Conservation (phyloP, 2,113 vertebrate genomes). For the Mixornis gularis region DNA sequence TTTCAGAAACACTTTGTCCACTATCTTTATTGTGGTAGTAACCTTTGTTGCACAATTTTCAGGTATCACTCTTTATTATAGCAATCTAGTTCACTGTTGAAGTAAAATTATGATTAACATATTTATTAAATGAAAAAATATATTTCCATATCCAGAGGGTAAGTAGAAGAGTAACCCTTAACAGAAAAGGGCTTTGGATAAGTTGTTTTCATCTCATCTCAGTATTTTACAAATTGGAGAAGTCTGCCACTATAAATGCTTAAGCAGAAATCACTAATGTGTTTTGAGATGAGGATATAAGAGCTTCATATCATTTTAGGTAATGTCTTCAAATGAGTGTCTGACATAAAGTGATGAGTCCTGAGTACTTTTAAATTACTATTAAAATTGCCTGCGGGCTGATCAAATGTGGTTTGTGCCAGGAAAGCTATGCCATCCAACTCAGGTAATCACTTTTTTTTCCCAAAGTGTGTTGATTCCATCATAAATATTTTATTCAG, state of each 20-base stretch:
- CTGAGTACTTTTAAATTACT: constrained; percentile 50
- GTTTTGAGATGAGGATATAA: constrained; percentile 37
- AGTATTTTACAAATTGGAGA: constrained; percentile 12
- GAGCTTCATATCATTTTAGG: constrained; percentile 35
- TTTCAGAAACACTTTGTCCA: not conserved
- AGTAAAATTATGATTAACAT: not conserved
- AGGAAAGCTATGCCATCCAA: not conserved
- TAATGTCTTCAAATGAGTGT: constrained; percentile 48
- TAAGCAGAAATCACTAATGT: constrained; percentile 37
- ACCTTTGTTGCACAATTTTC: not conserved
- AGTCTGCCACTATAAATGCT: not conserved
- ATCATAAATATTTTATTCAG: constrained; percentile 45
- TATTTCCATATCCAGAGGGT: not conserved
- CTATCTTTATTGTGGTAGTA: not conserved
- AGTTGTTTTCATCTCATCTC: not conserved
- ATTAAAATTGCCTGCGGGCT: constrained; percentile 34
- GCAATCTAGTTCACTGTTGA: not conserved
- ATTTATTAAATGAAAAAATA: constrained; percentile 12
- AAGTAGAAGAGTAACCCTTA: not conserved
- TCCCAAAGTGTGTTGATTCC: not conserved
- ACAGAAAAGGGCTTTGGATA: not conserved
- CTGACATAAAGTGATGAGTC: constrained; percentile 41
- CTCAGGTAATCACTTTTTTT: constrained; percentile 6
- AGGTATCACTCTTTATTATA: not conserved
- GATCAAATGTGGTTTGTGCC: constrained; percentile 16